A percentile compares a stretch with the other conserved stretches of the same genome.
These are phyloP conservation scores for Zapornia atra DNA, from an alignment of 2,113 vertebrate genomes.

Conservation along the genomic window DNA sequence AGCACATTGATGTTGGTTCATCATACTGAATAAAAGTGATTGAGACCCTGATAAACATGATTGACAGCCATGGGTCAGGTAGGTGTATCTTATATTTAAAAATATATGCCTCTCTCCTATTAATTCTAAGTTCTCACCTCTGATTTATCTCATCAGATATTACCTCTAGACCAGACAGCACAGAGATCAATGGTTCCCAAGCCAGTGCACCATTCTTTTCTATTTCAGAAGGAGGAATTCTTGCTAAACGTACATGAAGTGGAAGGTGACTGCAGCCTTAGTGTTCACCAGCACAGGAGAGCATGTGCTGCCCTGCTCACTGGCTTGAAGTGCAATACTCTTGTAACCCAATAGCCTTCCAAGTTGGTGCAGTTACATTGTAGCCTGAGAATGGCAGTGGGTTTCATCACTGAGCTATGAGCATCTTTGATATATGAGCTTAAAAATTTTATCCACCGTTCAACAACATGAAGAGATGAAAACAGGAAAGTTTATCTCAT, in stretches of 20 bases:
- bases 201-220: neutral
- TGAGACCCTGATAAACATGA: neutral
- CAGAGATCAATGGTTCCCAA: neutral
- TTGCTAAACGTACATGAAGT: neutral
- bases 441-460: neutral
- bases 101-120: neutral
- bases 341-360: neutral
- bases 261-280: neutral
- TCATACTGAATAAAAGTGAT: neutral
- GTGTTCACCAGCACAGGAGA: neutral
- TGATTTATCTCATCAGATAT: neutral
- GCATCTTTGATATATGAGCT: neutral
- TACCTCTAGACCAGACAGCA: neutral
- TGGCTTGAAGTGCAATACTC: neutral
- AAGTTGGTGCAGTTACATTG: neutral
- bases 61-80: neutral
- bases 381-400: neutral
- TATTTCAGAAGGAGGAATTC: neutral
- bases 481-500: neutral
- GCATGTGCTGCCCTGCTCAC: neutral
- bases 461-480: neutral
- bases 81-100: neutral
- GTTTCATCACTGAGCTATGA: neutral
- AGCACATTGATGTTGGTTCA: neutral
- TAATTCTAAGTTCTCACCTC: neutral